Base-by-base conservation (phyloP, 2,888 invertebrate species). In the Iphiclides podalirius region DNA sequence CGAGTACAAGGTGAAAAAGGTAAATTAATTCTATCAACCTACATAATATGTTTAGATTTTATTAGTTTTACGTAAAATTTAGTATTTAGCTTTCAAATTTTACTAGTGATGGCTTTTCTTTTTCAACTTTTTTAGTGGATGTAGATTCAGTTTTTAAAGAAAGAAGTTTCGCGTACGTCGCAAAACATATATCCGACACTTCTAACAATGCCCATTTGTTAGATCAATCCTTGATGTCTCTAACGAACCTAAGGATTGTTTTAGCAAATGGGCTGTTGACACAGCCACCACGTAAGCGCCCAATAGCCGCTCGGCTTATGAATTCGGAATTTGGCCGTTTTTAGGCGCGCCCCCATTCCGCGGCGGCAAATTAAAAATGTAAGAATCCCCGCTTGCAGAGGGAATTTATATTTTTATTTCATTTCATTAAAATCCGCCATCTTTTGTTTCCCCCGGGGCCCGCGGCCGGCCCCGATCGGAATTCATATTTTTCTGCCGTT, bases 401-500 rank as follows among this genome's bases (percentile, higher is more conserved):
- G 81, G 84, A 79, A 85, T 86, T 84, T 86, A 88, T 88, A 87
- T 88, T 86, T 31, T 86, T 86, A 86, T 87, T 86, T 85, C 81
- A 86, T 88, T 88, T 84, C 83, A 85, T 85, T 86, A 85, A 66
- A 87, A 86, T 85, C 86, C 86, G 73, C 85, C 83, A 88, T 88
- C 86, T 86, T 88, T 86, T 88, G 86, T 86, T 85, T 82, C 82
- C 82, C 81, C n/a, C n/a, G n/a, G 70, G 76, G 77, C 62, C 75
- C 73, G 77, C 75, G 20, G n/a, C n/a, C n/a, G 20, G 20, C 20
- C 75, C 70, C 81, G 81, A 87, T 85, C 70, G 87, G 87, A 85
- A 87, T 88, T 87, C 87, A 88, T 88, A 88, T 88, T 88, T 88
- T 88, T 86, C 87, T 88, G 85, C 12, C 81, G 85, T 88, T 87